These are phyloP conservation scores for Notothenia coriiceps DNA, from an alignment of 2,113 vertebrate species.

Conservation along the genomic window DNA sequence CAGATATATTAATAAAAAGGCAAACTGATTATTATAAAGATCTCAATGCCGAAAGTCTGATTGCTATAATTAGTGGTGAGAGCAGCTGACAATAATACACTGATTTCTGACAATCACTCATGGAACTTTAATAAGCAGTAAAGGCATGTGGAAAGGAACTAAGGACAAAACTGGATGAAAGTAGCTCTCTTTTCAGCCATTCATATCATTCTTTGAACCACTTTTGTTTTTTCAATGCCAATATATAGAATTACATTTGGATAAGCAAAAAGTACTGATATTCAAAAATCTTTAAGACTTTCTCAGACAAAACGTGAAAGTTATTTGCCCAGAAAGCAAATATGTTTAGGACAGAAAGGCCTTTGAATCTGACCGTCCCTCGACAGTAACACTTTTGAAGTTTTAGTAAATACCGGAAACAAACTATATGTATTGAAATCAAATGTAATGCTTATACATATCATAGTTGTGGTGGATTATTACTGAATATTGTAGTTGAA, in stretches of 20 bases:
- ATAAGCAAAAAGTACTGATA: background rate
- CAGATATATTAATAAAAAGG: conserved; percentile 16
- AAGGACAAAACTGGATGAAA: background rate
- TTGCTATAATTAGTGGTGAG: conserved; percentile 45
- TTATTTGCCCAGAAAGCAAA: background rate
- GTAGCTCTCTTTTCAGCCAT: background rate
- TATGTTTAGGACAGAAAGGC: background rate
- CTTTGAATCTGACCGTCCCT: background rate
- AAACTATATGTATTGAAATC: no score
- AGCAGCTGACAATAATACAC: conserved; percentile 39
- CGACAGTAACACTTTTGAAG: background rate
- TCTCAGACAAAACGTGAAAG: background rate
- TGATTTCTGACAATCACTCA: conserved; percentile 49
- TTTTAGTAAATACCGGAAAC: no score
- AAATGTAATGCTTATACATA: no score
- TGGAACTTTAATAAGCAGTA: conserved; percentile 22
- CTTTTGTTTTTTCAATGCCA: no score
- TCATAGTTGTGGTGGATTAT: no score
- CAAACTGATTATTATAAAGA: conserved; percentile 31
- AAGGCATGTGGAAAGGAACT: conserved; percentile 2
- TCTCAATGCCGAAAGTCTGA: conserved; percentile 25
- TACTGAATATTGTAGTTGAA: no score
- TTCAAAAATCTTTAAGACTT: background rate
- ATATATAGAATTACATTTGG: background rate
- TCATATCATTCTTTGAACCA: background rate